These are phyloP conservation scores for Percopsis omiscomaycus DNA, from an alignment of 2,797 vertebrate genomes.

Conservation along the genomic window DNA sequence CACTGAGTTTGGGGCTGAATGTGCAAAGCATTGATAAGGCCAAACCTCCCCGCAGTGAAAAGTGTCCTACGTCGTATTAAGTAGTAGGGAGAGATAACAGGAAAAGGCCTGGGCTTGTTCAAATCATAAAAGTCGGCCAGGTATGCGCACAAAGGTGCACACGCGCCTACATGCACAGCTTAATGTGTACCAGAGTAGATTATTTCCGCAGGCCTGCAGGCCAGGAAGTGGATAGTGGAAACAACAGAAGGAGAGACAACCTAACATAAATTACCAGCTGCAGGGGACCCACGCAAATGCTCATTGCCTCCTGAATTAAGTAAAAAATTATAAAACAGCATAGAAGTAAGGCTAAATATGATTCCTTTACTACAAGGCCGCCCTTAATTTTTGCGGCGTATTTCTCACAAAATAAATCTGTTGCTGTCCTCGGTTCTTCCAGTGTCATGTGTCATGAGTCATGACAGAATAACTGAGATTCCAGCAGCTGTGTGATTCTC, in stretches of 20 bases:
- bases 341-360: background rate
- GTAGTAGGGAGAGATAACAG: constrained; percentile 29
- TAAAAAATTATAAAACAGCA: background rate
- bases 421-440: too few relatives aligned
- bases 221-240: constrained; percentile 65
- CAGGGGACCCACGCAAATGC: constrained; percentile 19
- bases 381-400: too few relatives aligned
- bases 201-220: constrained; percentile 50
- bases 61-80: constrained; percentile 24
- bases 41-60: constrained; percentile 15
- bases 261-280: constrained; percentile 54
- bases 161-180: constrained; percentile 27
- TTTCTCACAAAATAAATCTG: too few relatives aligned
- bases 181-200: constrained; percentile 67
- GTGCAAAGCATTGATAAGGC: constrained; percentile 33
- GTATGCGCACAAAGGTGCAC: constrained; percentile 20
- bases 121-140: constrained; percentile 36
- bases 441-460: background rate
- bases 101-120: constrained; percentile 57
- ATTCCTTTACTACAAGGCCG: too few relatives aligned
- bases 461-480: constrained; percentile 10
- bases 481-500: constrained; percentile 6
- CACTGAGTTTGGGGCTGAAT: constrained; percentile 14
- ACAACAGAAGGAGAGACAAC: constrained; percentile 45
- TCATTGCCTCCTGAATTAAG: constrained; percentile 2